phyloP scores from a whole-genome alignment of 2,888 invertebrate genomes.

The Brachycybe producta region DNA sequence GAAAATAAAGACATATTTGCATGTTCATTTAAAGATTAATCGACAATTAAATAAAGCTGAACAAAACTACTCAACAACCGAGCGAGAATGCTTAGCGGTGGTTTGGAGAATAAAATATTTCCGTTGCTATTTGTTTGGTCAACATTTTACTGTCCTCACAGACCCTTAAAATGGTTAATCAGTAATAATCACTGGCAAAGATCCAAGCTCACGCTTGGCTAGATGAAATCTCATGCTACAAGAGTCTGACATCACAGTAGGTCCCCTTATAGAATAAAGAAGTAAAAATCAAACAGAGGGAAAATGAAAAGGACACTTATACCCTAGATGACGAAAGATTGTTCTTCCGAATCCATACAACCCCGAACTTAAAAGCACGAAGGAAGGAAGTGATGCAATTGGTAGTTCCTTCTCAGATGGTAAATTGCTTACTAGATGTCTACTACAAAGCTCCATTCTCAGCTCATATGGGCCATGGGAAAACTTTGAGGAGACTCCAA shows the following conservation, averaged over 20 bases:
- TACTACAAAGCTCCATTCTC: conserved; percentile 16
- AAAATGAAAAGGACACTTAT: too few relatives aligned
- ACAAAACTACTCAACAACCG: conserved; percentile 8
- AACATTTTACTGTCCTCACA: neutral
- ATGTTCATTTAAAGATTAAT: too few relatives aligned
- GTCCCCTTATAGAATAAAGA: neutral
- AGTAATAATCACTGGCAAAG: neutral
- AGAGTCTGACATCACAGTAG: conserved; percentile 2
- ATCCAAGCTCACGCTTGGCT: neutral
- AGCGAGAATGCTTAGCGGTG: conserved; percentile 8
- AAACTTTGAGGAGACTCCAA: conserved; percentile 17
- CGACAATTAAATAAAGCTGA: neutral
- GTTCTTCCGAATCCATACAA: too few relatives aligned
- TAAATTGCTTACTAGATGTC: neutral
- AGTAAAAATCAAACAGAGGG: neutral
- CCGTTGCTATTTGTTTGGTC: neutral
- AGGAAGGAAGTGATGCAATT: conserved; percentile 1
- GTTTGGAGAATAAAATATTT: conserved; percentile 7
- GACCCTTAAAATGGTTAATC: conserved; percentile 7
- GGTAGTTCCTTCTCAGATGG: neutral
- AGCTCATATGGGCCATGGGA: conserved; percentile 23
- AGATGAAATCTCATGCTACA: neutral
- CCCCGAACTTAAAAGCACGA: neutral
- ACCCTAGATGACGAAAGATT: too few relatives aligned
- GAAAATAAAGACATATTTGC: too few relatives aligned